Evolutionary conservation across 2,113 vertebrate genomes (phyloP).

Genomic region (Ardeotis arabs): DNA sequence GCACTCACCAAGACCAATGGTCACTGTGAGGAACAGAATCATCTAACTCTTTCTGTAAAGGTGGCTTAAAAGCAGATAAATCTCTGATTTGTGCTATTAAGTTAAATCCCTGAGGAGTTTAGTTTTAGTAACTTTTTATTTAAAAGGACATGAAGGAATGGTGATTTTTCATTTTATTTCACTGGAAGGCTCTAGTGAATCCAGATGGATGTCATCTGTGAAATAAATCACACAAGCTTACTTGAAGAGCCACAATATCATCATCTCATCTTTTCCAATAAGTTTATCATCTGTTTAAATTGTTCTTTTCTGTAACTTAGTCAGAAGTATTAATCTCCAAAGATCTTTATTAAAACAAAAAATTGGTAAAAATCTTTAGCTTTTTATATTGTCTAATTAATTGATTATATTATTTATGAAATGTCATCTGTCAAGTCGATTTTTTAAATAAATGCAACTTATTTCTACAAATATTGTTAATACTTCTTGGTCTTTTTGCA

Average conservation of each 20-base stretch:
- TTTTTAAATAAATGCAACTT: not conserved
- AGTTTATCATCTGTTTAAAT: not conserved
- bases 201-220: conserved; percentile 9
- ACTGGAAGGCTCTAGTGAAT: conserved; percentile 9
- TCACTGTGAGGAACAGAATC: not conserved
- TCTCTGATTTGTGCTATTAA: not conserved
- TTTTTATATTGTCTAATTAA: not conserved
- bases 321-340: not conserved
- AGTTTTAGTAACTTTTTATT: conserved; percentile 42
- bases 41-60: not conserved
- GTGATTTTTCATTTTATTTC: conserved; percentile 44
- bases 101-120: not conserved
- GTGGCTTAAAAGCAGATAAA: not conserved
- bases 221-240: conserved; percentile 14
- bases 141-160: conserved; percentile 10
- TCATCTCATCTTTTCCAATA: not conserved
- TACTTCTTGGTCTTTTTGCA: not conserved
- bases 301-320: not conserved
- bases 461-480: not conserved
- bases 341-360: not conserved
- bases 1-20: not conserved
- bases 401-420: not conserved
- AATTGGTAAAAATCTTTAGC: not conserved
- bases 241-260: conserved; percentile 6
- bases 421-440: not conserved